phyloP scores from a whole-genome alignment of 2,888 invertebrate species.

The Hylaea fasciaria region DNA sequence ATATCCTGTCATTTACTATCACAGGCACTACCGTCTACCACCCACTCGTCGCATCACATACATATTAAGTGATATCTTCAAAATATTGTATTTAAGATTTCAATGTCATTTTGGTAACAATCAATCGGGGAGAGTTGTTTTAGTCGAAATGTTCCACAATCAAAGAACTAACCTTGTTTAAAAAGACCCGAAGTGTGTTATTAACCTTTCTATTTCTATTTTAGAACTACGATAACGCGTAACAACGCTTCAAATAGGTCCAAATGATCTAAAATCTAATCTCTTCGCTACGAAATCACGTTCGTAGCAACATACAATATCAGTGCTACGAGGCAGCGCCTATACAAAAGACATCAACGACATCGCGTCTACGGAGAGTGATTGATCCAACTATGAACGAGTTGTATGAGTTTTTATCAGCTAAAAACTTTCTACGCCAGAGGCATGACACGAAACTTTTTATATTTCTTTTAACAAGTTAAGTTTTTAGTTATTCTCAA shows the following conservation, averaged over 20 bases:
- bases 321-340: conserved; percentile 35
- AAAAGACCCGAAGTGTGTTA: background rate
- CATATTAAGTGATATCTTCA: no score
- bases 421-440: conserved; percentile 57
- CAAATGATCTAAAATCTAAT: conserved; percentile 7
- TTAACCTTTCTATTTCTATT: background rate
- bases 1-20: no score
- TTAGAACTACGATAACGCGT: no score
- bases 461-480: no score
- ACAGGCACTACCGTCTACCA: no score
- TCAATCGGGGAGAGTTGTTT: no score
- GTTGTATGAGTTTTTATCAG: conserved; percentile 22
- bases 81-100: no score
- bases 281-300: conserved; percentile 3
- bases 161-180: no score
- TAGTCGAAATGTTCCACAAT: no score
- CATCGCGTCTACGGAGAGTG: conserved; percentile 34
- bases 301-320: conserved; percentile 31
- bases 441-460: conserved; percentile 64
- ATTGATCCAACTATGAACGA: conserved; percentile 22
- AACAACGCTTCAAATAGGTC: background rate
- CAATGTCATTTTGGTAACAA: no score
- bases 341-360: conserved; percentile 78
- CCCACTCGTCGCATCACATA: no score
- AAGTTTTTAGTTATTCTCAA: conserved; percentile 60